phyloP scores from a whole-genome alignment of 2,888 invertebrate genomes.

The Neoscelio sp. region DNA sequence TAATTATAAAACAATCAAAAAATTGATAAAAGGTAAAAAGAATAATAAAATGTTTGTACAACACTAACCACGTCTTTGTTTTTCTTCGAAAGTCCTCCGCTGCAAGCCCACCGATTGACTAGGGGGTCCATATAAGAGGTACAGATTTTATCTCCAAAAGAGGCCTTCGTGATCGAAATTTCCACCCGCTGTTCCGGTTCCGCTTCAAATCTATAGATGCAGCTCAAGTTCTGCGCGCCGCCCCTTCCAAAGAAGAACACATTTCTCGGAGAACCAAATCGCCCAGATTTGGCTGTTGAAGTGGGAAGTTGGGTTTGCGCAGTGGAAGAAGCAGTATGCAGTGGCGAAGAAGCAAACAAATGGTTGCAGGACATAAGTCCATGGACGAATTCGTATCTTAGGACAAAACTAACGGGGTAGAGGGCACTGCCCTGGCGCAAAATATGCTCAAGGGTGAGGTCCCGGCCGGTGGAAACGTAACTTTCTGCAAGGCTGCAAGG shows the following conservation, averaged over 20 bases:
- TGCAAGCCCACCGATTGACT: constrained; percentile 88
- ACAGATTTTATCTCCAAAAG: constrained; percentile 89
- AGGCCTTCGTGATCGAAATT: constrained; percentile 88
- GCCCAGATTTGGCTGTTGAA: constrained; percentile 82
- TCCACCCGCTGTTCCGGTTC: constrained; percentile 88
- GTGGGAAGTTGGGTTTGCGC: constrained; percentile 50
- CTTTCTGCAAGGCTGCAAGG: constrained; percentile 89
- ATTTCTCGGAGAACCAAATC: constrained; percentile 90
- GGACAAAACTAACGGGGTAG: constrained; percentile 90
- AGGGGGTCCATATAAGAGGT: constrained; percentile 87
- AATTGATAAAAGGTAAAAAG: constrained; percentile 11
- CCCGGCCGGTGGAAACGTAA: constrained; percentile 90
- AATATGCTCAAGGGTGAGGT: constrained; percentile 90
- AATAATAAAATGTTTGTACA: not conserved
- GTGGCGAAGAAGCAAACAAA: constrained; percentile 78
- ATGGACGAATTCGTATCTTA: constrained; percentile 93
- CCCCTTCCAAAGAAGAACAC: constrained; percentile 93
- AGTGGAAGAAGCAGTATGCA: constrained; percentile 55
- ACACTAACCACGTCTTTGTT: constrained; percentile 50
- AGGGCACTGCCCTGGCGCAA: constrained; percentile 91
- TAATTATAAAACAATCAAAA: no score
- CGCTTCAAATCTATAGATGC: constrained; percentile 90
- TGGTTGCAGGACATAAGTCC: constrained; percentile 80
- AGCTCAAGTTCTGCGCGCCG: constrained; percentile 90
- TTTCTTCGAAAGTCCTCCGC: constrained; percentile 25